phyloP scores from a whole-genome alignment of 2,888 invertebrate species.

The Chrysomela aeneicollis region DNA sequence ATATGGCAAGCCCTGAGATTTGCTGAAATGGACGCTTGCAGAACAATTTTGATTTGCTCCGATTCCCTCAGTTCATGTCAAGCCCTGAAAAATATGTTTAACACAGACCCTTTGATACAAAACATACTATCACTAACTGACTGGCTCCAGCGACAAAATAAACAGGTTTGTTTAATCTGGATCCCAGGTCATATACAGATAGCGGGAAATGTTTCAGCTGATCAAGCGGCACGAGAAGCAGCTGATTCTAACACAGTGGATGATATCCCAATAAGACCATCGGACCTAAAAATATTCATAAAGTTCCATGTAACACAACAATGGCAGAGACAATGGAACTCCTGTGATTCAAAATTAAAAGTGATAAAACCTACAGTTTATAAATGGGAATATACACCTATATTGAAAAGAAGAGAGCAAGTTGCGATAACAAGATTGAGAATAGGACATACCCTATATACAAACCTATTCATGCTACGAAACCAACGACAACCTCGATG shows the following conservation, averaged over 20 bases:
- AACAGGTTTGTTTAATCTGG: not conserved
- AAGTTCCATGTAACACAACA: not conserved
- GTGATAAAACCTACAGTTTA: not conserved
- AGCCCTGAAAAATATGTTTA: not conserved
- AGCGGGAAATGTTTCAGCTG: not conserved
- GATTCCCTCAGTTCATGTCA: not conserved
- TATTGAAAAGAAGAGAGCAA: conserved; percentile 14
- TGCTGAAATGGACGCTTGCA: conserved; percentile 12
- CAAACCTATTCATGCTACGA: not conserved
- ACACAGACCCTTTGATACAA: not conserved
- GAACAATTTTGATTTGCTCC: not conserved
- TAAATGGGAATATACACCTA: conserved; percentile 4
- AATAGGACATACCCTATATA: not conserved
- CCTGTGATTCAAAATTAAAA: conserved; percentile 4
- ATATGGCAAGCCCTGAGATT: conserved; percentile 12
- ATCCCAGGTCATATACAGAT: not conserved
- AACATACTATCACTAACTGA: not conserved
- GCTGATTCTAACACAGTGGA: not conserved
- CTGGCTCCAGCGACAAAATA: not conserved
- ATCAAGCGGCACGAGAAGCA: conserved; percentile 5
- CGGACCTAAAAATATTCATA: conserved; percentile 1
- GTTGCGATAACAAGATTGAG: not conserved
- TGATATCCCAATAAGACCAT: not conserved
- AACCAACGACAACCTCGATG: not conserved
- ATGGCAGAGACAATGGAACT: conserved; percentile 10